A percentile compares a stretch with the other conserved stretches of the same genome.
Conservation (phyloP, 2,888 invertebrate genomes). For the Zelleria hepariella region DNA sequence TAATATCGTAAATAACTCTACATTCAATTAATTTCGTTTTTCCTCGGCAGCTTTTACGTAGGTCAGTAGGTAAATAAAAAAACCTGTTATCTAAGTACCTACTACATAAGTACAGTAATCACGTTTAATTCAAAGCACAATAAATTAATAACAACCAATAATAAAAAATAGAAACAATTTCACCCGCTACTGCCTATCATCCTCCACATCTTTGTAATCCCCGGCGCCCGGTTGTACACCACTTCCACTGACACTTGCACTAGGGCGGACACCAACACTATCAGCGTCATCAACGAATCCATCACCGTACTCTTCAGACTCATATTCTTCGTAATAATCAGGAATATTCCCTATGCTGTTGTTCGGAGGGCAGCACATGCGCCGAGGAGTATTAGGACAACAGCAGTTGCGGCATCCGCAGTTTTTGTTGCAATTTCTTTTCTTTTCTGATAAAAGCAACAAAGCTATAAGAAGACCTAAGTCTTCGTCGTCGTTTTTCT, state of each 20-base stretch:
- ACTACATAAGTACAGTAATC: too few relatives aligned
- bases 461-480: neutral
- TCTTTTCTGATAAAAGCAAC: neutral
- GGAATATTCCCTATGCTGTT: neutral
- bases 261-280: neutral
- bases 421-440: neutral
- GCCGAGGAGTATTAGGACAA: neutral
- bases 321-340: neutral
- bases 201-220: neutral
- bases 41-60: too few relatives aligned
- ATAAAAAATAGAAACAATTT: neutral
- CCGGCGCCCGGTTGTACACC: neutral
- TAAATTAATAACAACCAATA: neutral
- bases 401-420: neutral
- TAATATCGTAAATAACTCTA: too few relatives aligned
- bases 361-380: neutral
- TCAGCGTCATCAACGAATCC: neutral
- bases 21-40: too few relatives aligned
- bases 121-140: too few relatives aligned
- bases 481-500: neutral
- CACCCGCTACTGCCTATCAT: neutral
- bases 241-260: neutral
- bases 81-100: too few relatives aligned
- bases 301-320: neutral
- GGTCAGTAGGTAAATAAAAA: too few relatives aligned